A percentile compares a stretch with the other conserved stretches of the same genome.
These are phyloP conservation scores for Pardalotus punctatus DNA, from an alignment of 2,113 vertebrate species.

Conservation along the genomic window DNA sequence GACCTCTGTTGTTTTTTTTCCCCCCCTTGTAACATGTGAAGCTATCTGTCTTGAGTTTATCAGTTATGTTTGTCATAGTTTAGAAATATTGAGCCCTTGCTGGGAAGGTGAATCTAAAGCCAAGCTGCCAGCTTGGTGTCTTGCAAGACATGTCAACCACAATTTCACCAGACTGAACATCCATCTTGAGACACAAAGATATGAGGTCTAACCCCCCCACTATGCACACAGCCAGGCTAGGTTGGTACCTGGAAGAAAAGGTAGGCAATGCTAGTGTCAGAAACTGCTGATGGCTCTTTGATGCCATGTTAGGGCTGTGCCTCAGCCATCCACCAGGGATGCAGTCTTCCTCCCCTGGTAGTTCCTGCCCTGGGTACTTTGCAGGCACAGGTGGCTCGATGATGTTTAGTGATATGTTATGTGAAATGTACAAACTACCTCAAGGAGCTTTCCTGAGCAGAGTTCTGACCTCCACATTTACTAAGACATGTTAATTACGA, in stretches of 20 bases:
- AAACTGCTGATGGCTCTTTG: not conserved
- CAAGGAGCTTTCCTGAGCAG: not conserved
- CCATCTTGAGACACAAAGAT: not conserved
- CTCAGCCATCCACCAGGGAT: not conserved
- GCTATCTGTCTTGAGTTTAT: not conserved
- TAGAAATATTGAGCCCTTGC: not conserved
- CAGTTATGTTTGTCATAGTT: not conserved
- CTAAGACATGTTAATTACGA: not conserved
- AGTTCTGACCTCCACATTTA: not conserved
- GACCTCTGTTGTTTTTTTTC: not conserved
- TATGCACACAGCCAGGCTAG: not conserved
- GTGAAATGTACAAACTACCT: not conserved
- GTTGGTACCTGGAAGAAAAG: not conserved
- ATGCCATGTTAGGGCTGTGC: not conserved
- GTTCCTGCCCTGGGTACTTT: not conserved
- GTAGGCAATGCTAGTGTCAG: not conserved
- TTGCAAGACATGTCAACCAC: not conserved
- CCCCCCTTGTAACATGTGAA: not conserved
- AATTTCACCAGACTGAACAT: not conserved
- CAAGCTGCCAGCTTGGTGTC: not conserved
- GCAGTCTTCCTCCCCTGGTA: not conserved
- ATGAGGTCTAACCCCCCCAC: accelerated
- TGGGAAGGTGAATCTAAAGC: not conserved
- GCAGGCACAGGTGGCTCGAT: not conserved
- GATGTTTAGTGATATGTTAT: not conserved